phyloP scores from a whole-genome alignment of 2,888 invertebrate genomes.

The Caenorhabditis panamensis region DNA sequence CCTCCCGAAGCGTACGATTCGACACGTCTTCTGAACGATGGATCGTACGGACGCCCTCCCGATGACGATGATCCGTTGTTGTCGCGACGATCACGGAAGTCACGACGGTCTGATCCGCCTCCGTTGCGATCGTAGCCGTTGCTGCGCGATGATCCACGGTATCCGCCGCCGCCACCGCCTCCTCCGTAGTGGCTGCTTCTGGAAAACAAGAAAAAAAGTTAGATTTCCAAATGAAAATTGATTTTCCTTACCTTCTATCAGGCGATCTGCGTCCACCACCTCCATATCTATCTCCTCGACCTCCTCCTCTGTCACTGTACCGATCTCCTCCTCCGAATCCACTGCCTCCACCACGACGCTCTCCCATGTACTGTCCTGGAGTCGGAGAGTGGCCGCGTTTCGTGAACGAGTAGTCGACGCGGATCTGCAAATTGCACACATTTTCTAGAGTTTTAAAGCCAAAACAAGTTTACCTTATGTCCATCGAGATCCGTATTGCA shows the following conservation, averaged over 20 bases:
- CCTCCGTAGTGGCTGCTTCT: constrained; percentile 6
- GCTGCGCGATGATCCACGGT: constrained; percentile 31
- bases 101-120: constrained; percentile 10
- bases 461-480: constrained; percentile 58
- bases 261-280: constrained; percentile 20
- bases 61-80: constrained; percentile 15
- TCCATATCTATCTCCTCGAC: constrained; percentile 17
- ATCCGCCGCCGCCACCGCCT: constrained; percentile 34
- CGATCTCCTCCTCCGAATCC: constrained; percentile 36
- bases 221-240: neutral
- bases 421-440: constrained; percentile 59
- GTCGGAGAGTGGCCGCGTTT: constrained; percentile 78
- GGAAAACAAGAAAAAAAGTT: neutral
- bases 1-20: constrained; percentile 48
- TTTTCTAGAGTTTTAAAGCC: neutral
- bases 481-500: constrained; percentile 68
- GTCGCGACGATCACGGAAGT: constrained; percentile 28
- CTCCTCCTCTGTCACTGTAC: constrained; percentile 28
- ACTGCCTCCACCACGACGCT: constrained; percentile 44
- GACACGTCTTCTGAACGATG: constrained; percentile 48
- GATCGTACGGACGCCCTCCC: constrained; percentile 53
- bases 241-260: neutral
- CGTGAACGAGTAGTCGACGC: constrained; percentile 78
- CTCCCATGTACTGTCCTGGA: constrained; percentile 79
- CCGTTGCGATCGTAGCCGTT: constrained; percentile 34